These are phyloP conservation scores for Trachurus trachurus DNA, from an alignment of 2,797 vertebrate genomes.

Conservation along the genomic window DNA sequence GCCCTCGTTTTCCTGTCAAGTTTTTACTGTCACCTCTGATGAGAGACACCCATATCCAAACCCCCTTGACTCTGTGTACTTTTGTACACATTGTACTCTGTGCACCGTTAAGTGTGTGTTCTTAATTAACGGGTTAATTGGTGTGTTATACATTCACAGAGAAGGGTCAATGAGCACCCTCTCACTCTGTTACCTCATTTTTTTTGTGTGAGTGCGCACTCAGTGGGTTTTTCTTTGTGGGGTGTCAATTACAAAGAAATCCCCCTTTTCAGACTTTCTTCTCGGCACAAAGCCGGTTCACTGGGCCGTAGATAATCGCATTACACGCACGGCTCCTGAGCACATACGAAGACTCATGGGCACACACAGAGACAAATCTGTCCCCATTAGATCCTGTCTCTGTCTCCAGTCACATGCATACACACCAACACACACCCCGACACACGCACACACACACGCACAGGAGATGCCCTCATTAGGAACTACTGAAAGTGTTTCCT, in stretches of 20 bases:
- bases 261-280: constrained; percentile 69
- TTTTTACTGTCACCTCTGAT: background rate
- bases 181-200: background rate
- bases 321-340: constrained; percentile 66
- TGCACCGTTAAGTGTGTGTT: background rate
- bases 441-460: constrained; percentile 6
- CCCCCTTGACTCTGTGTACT: background rate
- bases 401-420: constrained; percentile 4
- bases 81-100: background rate
- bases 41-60: background rate
- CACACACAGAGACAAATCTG: constrained; percentile 59
- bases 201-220: constrained; percentile 15
- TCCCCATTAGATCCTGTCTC: constrained; percentile 46
- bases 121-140: constrained; percentile 30
- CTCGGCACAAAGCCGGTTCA: constrained; percentile 70
- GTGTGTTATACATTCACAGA: constrained; percentile 16
- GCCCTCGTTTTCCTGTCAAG: background rate
- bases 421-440: constrained; percentile 15
- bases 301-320: constrained; percentile 73
- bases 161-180: constrained; percentile 16
- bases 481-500: constrained; percentile 44
- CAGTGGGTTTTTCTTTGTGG: constrained; percentile 51
- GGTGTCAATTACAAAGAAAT: constrained; percentile 80
- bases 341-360: constrained; percentile 27
- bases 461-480: constrained; percentile 51